Percentiles rank a stretch among this genome's conserved stretches.
phyloP scores from a whole-genome alignment of 2,113 vertebrate genomes.

The Platysteira castanea region DNA sequence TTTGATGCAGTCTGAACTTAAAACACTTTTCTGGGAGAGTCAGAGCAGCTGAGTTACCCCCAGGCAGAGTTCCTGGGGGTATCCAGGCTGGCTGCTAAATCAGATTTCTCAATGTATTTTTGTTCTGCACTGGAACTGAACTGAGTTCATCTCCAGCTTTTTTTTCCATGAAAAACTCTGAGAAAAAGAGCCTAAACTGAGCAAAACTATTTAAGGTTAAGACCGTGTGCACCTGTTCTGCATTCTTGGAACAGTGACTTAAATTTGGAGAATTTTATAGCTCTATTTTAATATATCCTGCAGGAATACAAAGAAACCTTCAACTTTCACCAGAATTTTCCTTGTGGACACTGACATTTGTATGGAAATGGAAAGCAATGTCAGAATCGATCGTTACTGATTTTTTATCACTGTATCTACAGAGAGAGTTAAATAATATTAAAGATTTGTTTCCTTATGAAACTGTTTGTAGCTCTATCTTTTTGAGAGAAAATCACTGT shows the following conservation, averaged over 20 bases:
- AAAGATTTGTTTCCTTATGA: neutral
- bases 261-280: neutral
- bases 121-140: neutral
- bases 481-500: neutral
- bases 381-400: neutral
- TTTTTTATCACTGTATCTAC: accelerated
- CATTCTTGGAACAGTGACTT: neutral
- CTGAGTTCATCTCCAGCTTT: neutral
- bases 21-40: neutral
- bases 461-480: neutral
- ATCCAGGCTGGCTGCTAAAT: neutral
- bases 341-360: neutral
- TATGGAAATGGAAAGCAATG: neutral
- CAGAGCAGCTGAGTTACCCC: neutral
- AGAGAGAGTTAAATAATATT: neutral
- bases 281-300: neutral
- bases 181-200: neutral
- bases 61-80: neutral
- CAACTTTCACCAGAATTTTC: neutral
- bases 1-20: neutral
- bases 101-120: neutral
- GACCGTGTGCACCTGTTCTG: neutral
- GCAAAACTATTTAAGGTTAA: neutral
- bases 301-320: neutral
- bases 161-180: neutral